These are phyloP conservation scores for Anableps anableps DNA, from an alignment of 2,797 vertebrate species.

Conservation along the genomic window DNA sequence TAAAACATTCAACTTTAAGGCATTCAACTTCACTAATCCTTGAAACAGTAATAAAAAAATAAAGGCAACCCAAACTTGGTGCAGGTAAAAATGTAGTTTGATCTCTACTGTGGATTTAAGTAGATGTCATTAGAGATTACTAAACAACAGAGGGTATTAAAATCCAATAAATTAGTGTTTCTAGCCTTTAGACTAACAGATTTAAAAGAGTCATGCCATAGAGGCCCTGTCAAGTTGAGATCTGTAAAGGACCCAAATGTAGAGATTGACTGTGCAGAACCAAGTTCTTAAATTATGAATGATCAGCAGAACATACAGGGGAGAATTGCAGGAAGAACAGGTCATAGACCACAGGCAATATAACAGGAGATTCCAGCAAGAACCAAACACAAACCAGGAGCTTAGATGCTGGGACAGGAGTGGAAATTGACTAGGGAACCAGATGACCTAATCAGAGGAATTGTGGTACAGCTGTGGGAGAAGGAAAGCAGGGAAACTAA, in stretches of 20 bases:
- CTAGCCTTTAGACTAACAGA: slow-evolving; percentile 27
- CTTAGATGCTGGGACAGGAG: background rate
- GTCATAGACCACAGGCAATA: background rate
- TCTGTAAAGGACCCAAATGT: background rate
- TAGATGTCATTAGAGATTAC: background rate
- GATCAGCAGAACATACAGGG: background rate
- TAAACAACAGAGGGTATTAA: slow-evolving; percentile 20
- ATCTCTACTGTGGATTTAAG: background rate
- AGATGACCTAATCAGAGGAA: background rate
- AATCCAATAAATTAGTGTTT: slow-evolving; percentile 41
- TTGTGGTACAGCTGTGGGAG: background rate
- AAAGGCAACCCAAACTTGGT: background rate
- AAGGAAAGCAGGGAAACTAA: background rate
- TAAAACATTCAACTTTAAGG: background rate
- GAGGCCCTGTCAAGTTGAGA: slow-evolving; percentile 2
- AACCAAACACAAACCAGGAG: background rate
- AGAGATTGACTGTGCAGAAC: background rate
- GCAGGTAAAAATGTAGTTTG: background rate
- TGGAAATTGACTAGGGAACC: background rate
- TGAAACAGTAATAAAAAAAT: background rate
- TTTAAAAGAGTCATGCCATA: slow-evolving; percentile 17
- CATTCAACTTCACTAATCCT: fast-evolving
- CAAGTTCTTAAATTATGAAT: background rate
- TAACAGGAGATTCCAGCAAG: background rate
- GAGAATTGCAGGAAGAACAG: background rate